Conservation (phyloP, 2,888 invertebrate species). For the Panorpa germanica region DNA sequence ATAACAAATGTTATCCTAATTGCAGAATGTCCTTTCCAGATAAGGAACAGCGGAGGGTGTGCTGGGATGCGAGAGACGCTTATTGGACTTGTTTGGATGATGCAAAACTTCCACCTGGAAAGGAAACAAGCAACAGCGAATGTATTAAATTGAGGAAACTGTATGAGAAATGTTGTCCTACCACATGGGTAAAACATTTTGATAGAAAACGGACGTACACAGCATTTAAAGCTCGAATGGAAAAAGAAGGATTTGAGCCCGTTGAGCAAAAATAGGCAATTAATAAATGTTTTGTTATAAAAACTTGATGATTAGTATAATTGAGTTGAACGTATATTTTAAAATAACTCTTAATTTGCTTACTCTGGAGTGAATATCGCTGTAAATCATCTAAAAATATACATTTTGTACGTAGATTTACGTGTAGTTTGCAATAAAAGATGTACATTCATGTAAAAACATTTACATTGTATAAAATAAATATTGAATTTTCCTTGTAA, state of each 20-base stretch:
- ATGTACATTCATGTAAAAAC: no score
- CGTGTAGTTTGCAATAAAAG: no score
- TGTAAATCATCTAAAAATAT: no score
- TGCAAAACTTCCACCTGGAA: conserved; percentile 37
- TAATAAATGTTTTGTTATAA: no score
- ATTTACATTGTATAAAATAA: no score
- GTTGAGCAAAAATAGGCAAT: conserved; percentile 32
- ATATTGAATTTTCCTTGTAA: no score
- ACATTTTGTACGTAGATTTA: no score
- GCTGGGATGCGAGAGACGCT: conserved; percentile 71
- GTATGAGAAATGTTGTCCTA: conserved; percentile 60
- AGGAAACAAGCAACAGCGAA: conserved; percentile 27
- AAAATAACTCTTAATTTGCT: no score
- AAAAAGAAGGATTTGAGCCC: conserved; percentile 72
- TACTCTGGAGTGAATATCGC: no score
- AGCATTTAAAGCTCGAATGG: conserved; percentile 73
- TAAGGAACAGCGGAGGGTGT: conserved; percentile 58
- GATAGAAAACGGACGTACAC: conserved; percentile 78
- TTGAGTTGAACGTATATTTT: no score
- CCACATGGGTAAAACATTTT: conserved; percentile 87
- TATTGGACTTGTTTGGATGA: conserved; percentile 82
- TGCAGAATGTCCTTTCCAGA: conserved; percentile 63
- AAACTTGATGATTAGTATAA: no score
- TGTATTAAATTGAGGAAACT: conserved; percentile 53
- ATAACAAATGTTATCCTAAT: no score